A percentile compares a stretch with the other conserved stretches of the same genome.
Evolutionary conservation across 2,888 invertebrate species (phyloP).

Genomic region (Beris chalybata): DNA sequence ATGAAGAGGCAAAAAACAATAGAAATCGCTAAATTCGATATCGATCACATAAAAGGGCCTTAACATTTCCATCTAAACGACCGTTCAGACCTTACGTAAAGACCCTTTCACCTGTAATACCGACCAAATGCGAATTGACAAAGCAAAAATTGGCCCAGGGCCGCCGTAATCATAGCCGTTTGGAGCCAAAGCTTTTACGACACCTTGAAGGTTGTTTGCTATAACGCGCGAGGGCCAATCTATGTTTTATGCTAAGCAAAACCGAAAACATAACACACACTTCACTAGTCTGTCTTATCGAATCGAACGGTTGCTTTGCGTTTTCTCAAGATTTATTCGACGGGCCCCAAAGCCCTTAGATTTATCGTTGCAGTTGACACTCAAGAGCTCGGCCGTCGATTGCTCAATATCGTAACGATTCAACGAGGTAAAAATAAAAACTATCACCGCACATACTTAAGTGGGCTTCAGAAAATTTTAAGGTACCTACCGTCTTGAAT

Average conservation of each 20-base stretch:
- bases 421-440: not conserved
- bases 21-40: too few relatives aligned
- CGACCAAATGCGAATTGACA: constrained; percentile 8
- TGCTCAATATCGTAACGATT: not conserved
- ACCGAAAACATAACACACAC: constrained; percentile 1
- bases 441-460: not conserved
- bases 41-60: not conserved
- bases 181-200: not conserved
- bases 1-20: too few relatives aligned
- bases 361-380: too few relatives aligned
- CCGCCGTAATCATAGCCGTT: not conserved
- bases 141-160: constrained; percentile 6
- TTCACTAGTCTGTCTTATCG: not conserved
- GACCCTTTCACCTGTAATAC: constrained; percentile 2
- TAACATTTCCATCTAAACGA: constrained; percentile 1
- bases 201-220: constrained; percentile 1
- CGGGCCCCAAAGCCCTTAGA: too few relatives aligned
- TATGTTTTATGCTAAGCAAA: not conserved
- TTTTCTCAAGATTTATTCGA: constrained; percentile 9
- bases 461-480: constrained; percentile 1
- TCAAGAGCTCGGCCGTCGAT: too few relatives aligned
- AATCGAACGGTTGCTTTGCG: not conserved
- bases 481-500: not conserved
- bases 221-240: not conserved
- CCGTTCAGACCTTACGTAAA: constrained; percentile 1